Base-by-base conservation (phyloP, 2,113 vertebrate genomes). In the Eudyptes chrysolophus region DNA sequence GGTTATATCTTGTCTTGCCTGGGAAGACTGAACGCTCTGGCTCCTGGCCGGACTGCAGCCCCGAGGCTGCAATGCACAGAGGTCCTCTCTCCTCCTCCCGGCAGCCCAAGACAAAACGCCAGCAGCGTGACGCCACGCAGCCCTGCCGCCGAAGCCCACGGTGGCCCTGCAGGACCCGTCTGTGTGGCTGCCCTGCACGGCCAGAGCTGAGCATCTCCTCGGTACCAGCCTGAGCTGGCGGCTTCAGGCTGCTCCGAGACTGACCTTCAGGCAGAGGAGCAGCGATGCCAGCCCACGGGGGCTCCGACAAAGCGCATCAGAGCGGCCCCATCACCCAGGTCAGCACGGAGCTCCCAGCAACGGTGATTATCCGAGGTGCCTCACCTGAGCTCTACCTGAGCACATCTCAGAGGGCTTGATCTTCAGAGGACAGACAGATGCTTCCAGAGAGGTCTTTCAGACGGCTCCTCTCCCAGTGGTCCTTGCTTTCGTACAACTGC, bases 1-100 rank as follows among this genome's bases (percentile, higher is more conserved):
- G 51, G 2, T 51, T 19, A 2, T 0, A 1, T 2, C 48, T 52
- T 0, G 2, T 1, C 44, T 36, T 7, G 32, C 78, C 46, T 10
- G 64, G 52, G 52, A 10, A 8, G 17, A 16, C 13, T 3, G 0
- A 8, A 30, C 0, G 38, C 79, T 17, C 58, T 0, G 25, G 64
- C 54, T 66, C 22, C 71, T 4, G 83, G 22, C 2, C 2, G 7
- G 10, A 1, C n/a, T 2, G 30, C 36, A 16, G 38, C 32, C 51
- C 51, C 0, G 14, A 6, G 51, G 24, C 22, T 8, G 21, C 9
- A 2, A 8, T 0, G 12, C 25, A 6, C 38, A 5, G 10, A 13
- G 34, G 11, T 12, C 29, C 65, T 55, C 7, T 26, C 55, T 54
- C 54, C 42, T 44, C 38, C 10, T 21, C 40, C 38, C 72, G 7